Conservation (phyloP, 2,797 vertebrate genomes). For the Glyptemys insculpta region DNA sequence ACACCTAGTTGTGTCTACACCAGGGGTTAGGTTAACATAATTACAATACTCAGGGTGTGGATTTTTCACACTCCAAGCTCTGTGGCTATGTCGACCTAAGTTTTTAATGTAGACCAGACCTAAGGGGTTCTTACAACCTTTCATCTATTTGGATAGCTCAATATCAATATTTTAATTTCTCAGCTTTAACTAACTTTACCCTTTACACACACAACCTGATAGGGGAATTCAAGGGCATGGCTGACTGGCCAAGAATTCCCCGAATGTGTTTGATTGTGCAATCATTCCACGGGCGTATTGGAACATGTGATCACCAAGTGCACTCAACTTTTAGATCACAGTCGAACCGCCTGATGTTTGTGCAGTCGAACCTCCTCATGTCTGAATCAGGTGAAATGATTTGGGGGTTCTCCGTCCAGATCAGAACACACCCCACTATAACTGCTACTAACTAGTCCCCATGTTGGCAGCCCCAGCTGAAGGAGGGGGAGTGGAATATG, state of each 20-base stretch:
- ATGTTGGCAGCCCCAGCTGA: neutral
- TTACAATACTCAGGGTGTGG: neutral
- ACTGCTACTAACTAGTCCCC: neutral
- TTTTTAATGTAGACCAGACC: neutral
- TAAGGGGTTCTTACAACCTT: neutral
- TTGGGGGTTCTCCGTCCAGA: neutral
- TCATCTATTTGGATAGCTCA: neutral
- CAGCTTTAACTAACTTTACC: neutral
- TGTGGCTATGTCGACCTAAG: neutral
- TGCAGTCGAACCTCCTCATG: neutral
- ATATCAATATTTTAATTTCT: neutral
- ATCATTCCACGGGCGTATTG: neutral
- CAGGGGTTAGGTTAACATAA: neutral
- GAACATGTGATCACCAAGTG: neutral
- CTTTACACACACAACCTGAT: fast-evolving
- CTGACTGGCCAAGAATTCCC: fast-evolving
- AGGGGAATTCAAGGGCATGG: fast-evolving
- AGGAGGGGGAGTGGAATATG: neutral
- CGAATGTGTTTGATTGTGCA: fast-evolving
- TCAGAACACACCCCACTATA: neutral
- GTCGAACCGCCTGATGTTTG: neutral
- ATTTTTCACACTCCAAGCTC: neutral
- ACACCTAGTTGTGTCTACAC: neutral
- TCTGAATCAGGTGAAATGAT: neutral
- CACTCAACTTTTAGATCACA: neutral